phyloP scores from a whole-genome alignment of 2,888 invertebrate species.

The Pantelozetes paolii region DNA sequence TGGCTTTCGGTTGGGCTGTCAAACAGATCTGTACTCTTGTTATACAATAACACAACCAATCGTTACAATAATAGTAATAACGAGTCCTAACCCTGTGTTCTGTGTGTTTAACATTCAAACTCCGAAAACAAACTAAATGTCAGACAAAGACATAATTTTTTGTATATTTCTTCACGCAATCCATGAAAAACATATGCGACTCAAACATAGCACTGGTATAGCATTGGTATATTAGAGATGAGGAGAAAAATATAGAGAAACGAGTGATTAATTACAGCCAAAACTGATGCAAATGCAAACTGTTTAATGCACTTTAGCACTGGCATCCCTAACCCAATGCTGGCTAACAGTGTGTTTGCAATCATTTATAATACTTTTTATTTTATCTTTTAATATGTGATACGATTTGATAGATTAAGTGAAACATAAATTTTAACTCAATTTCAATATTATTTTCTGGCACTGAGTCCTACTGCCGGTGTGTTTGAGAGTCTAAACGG shows the following conservation, averaged over 20 bases:
- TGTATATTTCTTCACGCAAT: neutral
- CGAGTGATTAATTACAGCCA: conserved; percentile 5
- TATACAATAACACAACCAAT: neutral
- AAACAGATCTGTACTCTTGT: too few relatives aligned
- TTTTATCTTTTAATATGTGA: neutral
- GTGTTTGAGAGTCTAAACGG: neutral
- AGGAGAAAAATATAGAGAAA: neutral
- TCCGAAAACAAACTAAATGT: neutral
- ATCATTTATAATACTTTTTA: neutral
- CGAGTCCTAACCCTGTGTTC: neutral
- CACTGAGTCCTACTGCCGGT: neutral
- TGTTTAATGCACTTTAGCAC: neutral
- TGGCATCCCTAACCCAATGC: neutral
- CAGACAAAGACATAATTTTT: neutral
- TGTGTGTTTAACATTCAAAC: neutral
- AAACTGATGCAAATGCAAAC: neutral
- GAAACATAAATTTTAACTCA: neutral
- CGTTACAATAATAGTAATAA: neutral
- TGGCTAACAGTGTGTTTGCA: too few relatives aligned
- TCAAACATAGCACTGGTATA: too few relatives aligned
- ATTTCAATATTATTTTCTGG: neutral
- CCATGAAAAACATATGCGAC: too few relatives aligned
- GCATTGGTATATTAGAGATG: too few relatives aligned
- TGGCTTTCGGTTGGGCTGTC: neutral
- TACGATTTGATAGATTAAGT: conserved; percentile 8